Evolutionary conservation across 2,888 invertebrate genomes (phyloP), one percentile per base, ranked within the genome.

Genomic region (Polylopha cassiicola): DNA sequence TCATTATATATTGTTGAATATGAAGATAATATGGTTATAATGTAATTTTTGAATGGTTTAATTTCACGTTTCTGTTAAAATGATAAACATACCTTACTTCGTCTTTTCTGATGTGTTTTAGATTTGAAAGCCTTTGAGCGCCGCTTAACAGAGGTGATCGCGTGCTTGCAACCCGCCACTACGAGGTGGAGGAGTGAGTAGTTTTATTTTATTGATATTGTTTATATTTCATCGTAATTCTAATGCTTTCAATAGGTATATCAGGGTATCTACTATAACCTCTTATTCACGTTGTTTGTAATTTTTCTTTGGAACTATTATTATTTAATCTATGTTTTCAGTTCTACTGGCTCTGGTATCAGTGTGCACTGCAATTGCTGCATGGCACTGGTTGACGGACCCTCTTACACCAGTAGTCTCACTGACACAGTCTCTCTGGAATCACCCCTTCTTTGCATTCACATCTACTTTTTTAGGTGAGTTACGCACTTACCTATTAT

Each of bases 41-140:
- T 50, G 42, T 18, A 29, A 39, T 22, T 41, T 16, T 47, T 49
- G 29, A 39, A 29, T 47, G 15, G 44, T 17, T 50, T 43, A 24
- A 22, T 18, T 17, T 32, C 10, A 29, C 47, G 15, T 33, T 41
- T 29, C 41, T 16, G 17, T 34, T 43, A 20, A 32, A 31, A 18
- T 27, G 31, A 37, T 53, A n/a, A n/a, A n/a, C n/a, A n/a, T n/a
- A n/a, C n/a, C n/a, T n/a, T n/a, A n/a, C n/a, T n/a, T n/a, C n/a
- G n/a, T n/a, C n/a, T n/a, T n/a, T n/a, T n/a, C n/a, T n/a, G n/a
- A n/a, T n/a, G n/a, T n/a, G n/a, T n/a, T n/a, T n/a, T n/a, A 95
- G 99, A 99, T 89, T 87, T 99, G 57, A 99, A 98, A 82, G 98
- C 98, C 21, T 99, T 99, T 77, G 99, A 99, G 80, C 90, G 98